Conservation (phyloP, 2,888 invertebrate genomes). For the Allolobophora icterica region DNA sequence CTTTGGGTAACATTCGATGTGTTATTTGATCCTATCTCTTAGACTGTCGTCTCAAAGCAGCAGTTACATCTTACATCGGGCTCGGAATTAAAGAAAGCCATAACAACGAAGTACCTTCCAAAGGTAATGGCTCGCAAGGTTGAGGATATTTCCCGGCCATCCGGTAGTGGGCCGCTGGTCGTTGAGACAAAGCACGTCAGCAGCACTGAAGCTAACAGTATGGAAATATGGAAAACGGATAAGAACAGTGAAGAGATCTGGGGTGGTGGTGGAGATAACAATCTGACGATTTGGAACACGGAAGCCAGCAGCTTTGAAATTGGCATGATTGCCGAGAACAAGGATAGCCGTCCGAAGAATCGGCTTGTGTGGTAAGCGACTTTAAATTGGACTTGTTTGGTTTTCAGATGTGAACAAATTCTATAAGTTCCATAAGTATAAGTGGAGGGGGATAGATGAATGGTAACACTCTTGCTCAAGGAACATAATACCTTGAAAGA, state of each 20-base stretch:
- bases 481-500: no score
- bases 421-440: not conserved
- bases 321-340: not conserved
- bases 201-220: constrained; percentile 11
- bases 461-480: no score
- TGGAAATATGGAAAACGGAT: constrained; percentile 7
- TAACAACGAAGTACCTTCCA: not conserved
- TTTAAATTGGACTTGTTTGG: not conserved
- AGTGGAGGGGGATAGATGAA: no score
- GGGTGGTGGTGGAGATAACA: not conserved
- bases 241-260: not conserved
- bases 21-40: not conserved
- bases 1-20: no score
- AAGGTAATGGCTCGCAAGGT: not conserved
- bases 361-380: not conserved
- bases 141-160: not conserved
- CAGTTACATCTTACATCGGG: not conserved
- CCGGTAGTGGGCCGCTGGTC: not conserved
- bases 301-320: constrained; percentile 14
- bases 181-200: not conserved
- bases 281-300: constrained; percentile 4
- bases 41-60: constrained; percentile 23
- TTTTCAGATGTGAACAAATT: not conserved
- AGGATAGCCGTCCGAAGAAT: not conserved
- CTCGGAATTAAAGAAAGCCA: not conserved